These are phyloP conservation scores for Coecobrya sp. DNA, from an alignment of 2,888 invertebrate genomes.

Conservation along the genomic window DNA sequence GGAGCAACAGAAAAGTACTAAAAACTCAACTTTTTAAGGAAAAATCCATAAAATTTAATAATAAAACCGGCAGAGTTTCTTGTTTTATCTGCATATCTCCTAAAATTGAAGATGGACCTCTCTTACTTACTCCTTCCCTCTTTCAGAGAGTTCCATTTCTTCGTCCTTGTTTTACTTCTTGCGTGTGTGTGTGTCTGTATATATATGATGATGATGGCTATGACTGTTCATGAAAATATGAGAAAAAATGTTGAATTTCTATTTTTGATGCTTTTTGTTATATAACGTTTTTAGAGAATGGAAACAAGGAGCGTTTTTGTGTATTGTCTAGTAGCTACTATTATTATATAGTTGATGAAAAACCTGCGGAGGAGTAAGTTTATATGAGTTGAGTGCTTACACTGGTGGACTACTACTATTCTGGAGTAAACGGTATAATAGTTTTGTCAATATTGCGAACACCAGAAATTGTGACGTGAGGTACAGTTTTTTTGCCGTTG, in stretches of 20 bases:
- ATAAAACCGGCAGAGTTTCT: slow-evolving; percentile 83
- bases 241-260: slow-evolving; percentile 68
- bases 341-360: slow-evolving; percentile 59
- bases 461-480: slow-evolving; percentile 41
- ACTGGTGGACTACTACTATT: not conserved
- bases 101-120: slow-evolving; percentile 79
- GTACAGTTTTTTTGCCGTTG: not conserved
- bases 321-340: slow-evolving; percentile 13
- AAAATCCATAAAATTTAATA: slow-evolving; percentile 84
- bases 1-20: slow-evolving; percentile 78
- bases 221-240: slow-evolving; percentile 73
- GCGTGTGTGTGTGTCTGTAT: slow-evolving; percentile 25
- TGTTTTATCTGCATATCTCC: slow-evolving; percentile 83
- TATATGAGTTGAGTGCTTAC: too few relatives aligned
- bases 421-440: slow-evolving; percentile 23
- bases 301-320: not conserved
- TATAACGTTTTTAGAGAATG: not conserved
- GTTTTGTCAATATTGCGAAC: slow-evolving; percentile 49
- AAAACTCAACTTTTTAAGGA: slow-evolving; percentile 80
- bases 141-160: slow-evolving; percentile 62
- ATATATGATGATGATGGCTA: slow-evolving; percentile 66
- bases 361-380: slow-evolving; percentile 50
- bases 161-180: slow-evolving; percentile 61
- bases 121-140: slow-evolving; percentile 40
- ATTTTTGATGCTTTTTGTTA: slow-evolving; percentile 48